A percentile compares a stretch with the other conserved stretches of the same genome.
Conservation (phyloP, 2,888 invertebrate genomes). For the Mylabris sibirica region DNA sequence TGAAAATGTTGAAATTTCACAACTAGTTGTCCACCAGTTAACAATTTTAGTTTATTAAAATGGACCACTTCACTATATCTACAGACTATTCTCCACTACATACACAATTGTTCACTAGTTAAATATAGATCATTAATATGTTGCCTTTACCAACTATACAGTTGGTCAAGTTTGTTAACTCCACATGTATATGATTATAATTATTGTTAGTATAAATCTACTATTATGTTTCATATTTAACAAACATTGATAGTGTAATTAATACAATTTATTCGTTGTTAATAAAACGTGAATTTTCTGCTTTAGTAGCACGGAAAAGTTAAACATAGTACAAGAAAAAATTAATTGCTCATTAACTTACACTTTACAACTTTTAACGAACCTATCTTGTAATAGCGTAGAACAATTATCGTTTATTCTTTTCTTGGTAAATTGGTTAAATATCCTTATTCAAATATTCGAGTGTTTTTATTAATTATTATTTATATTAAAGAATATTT, state of each 20-base stretch:
- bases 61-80: not conserved
- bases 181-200: not conserved
- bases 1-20: not conserved
- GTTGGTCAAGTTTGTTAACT: not conserved
- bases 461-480: too few species aligned
- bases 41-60: not conserved
- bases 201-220: not conserved
- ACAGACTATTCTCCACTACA: not conserved
- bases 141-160: not conserved
- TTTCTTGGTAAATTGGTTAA: too few species aligned
- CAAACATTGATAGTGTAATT: not conserved
- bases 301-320: not conserved
- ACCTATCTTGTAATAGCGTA: not conserved
- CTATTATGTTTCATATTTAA: not conserved
- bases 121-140: not conserved
- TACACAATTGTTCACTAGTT: not conserved
- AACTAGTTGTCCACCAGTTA: not conserved
- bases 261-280: not conserved
- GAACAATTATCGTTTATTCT: not conserved
- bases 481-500: not conserved
- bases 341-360: conserved; percentile 1
- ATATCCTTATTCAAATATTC: too few species aligned
- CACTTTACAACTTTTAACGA: not conserved
- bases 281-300: not conserved
- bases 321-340: not conserved